phyloP scores from a whole-genome alignment of 2,113 vertebrate genomes.

The Lophius piscatorius region DNA sequence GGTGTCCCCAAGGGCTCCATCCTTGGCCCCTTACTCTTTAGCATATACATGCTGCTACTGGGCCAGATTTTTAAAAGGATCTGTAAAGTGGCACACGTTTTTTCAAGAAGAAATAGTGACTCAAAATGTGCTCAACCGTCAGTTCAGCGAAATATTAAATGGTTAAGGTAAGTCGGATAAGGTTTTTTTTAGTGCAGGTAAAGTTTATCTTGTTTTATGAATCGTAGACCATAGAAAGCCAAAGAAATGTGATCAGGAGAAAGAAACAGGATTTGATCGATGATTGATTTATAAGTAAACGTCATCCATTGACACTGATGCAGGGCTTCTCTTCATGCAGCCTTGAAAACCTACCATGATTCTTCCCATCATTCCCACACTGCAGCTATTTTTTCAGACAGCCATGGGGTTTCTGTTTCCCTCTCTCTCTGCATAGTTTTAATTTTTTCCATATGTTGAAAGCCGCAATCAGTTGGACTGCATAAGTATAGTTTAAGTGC shows the following conservation, averaged over 20 bases:
- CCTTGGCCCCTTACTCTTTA: too few species aligned
- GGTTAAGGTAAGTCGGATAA: too few species aligned
- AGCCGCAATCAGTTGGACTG: neutral
- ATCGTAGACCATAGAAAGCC: too few species aligned
- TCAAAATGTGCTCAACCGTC: too few species aligned
- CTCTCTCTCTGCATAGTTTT: slow-evolving; percentile 16
- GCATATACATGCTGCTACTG: too few species aligned
- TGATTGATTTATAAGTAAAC: slow-evolving; percentile 32
- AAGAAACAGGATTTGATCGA: slow-evolving; percentile 21
- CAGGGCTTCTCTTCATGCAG: slow-evolving; percentile 4
- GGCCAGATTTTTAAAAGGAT: too few species aligned
- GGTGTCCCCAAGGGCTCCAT: too few species aligned
- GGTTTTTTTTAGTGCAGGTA: too few species aligned
- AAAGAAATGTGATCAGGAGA: neutral
- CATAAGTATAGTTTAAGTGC: slow-evolving; percentile 5
- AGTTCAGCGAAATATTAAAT: too few species aligned
- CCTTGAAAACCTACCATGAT: slow-evolving; percentile 22
- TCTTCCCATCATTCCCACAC: slow-evolving; percentile 7
- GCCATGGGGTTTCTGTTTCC: slow-evolving; percentile 7
- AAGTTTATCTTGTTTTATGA: too few species aligned
- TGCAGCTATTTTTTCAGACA: slow-evolving; percentile 1
- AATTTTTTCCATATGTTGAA: slow-evolving; percentile 8
- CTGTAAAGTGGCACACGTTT: too few species aligned
- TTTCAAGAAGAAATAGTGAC: too few species aligned
- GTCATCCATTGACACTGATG: slow-evolving; percentile 17